Percentiles rank a stretch among this genome's conserved stretches.
Conservation (phyloP, 2,797 vertebrate species). For the Rhinogobio ventralis region DNA sequence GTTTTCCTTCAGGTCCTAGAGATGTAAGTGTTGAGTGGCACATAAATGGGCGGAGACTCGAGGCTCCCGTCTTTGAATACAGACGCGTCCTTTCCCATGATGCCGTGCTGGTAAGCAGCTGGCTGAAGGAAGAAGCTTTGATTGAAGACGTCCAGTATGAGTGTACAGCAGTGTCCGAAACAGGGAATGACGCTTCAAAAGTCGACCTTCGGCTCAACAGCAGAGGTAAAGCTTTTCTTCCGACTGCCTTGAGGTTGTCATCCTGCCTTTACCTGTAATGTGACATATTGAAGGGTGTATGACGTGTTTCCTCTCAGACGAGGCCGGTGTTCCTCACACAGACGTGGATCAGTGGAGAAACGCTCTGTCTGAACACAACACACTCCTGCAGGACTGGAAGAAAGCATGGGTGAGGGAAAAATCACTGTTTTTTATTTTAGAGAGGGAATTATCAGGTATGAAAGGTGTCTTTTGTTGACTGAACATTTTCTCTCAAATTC, state of each 20-base stretch:
- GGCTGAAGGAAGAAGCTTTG: conserved; percentile 82
- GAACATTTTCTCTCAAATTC: neutral
- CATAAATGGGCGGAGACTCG: conserved; percentile 82
- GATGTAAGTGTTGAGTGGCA: conserved; percentile 88
- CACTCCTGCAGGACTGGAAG: conserved; percentile 87
- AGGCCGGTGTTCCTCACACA: conserved; percentile 77
- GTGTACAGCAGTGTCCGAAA: conserved; percentile 82
- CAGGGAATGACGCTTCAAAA: conserved; percentile 78
- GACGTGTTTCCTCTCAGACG: conserved; percentile 67
- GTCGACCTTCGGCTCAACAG: conserved; percentile 76
- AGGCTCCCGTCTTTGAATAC: conserved; percentile 76
- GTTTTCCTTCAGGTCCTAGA: conserved; percentile 83
- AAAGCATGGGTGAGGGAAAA: conserved; percentile 84
- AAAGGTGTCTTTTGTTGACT: neutral
- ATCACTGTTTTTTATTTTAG: neutral
- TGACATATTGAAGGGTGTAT: neutral
- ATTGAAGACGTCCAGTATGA: conserved; percentile 81
- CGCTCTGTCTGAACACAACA: conserved; percentile 83
- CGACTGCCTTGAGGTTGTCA: neutral
- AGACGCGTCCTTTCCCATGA: conserved; percentile 74
- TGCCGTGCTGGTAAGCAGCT: conserved; percentile 85
- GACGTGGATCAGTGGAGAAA: conserved; percentile 86
- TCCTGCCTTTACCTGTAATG: neutral
- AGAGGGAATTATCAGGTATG: neutral
- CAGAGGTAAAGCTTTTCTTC: conserved; percentile 68